Percentiles rank a stretch among this genome's conserved stretches.
Conservation (phyloP, 2,113 vertebrate genomes). For the Hypocryptadius cinnamomeus region DNA sequence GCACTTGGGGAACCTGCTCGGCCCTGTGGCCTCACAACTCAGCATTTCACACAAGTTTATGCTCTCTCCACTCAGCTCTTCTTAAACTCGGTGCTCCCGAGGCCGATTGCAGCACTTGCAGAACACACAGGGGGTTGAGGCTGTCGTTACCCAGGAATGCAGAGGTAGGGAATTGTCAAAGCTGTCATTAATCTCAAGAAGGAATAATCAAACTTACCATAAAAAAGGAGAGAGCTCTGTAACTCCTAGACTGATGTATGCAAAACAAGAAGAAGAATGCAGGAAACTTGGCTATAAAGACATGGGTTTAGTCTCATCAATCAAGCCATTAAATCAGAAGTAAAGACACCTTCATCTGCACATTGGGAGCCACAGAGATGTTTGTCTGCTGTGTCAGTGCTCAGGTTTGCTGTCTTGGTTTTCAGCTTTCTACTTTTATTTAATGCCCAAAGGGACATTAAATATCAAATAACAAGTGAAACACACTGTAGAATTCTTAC, state of each 20-base stretch:
- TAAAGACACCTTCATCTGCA: not conserved
- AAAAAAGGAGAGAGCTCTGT: not conserved
- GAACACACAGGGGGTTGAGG: not conserved
- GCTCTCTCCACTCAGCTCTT: not conserved
- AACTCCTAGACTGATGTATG: not conserved
- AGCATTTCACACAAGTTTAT: not conserved
- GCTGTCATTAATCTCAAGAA: not conserved
- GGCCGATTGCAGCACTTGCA: not conserved
- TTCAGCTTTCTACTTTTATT: not conserved
- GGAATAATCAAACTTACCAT: not conserved
- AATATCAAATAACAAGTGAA: not conserved
- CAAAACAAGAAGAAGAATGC: not conserved
- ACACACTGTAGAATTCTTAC: not conserved
- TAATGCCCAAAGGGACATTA: not conserved
- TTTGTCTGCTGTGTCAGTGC: not conserved
- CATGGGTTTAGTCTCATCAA: not conserved
- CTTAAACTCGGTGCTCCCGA: accelerated
- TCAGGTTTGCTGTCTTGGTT: not conserved
- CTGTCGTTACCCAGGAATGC: not conserved
- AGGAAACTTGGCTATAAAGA: not conserved
- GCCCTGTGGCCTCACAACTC: not conserved
- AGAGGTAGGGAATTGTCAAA: not conserved
- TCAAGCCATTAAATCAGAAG: not conserved
- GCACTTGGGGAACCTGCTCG: accelerated
- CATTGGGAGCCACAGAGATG: not conserved